A percentile compares a stretch with the other conserved stretches of the same genome.
Conservation (phyloP, 2,113 vertebrate genomes). For the Ctenomys sociabilis region DNA sequence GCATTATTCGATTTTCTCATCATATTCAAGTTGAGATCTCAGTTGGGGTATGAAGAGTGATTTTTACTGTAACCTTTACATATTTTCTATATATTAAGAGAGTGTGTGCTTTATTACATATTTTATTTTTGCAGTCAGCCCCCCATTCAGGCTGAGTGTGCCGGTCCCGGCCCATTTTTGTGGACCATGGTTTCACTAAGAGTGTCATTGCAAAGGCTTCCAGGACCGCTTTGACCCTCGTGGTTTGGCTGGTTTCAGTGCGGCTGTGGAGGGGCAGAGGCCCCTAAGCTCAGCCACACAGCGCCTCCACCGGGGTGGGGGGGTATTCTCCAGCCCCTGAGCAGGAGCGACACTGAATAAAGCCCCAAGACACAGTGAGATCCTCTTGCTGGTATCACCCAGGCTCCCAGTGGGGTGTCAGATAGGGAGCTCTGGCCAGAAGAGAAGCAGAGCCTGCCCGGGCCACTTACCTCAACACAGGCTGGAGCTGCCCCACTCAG, state of each 20-base stretch:
- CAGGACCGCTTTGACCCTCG: background rate
- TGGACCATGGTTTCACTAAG: background rate
- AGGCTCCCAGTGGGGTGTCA: background rate
- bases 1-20: conserved; percentile 3
- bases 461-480: background rate
- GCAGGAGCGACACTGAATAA: background rate
- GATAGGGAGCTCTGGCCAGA: background rate
- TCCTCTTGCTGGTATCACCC: background rate
- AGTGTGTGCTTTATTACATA: too few relatives aligned
- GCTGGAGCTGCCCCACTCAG: background rate
- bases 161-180: background rate
- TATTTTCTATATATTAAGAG: background rate
- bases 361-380: background rate
- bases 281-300: background rate
- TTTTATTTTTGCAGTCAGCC: background rate
- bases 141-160: background rate
- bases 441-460: background rate
- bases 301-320: background rate
- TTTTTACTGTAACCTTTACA: background rate
- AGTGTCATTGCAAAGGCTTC: background rate
- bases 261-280: background rate
- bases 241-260: background rate
- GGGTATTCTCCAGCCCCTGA: background rate
- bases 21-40: background rate
- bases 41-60: background rate